These are phyloP conservation scores for Augochlora pura DNA, from an alignment of 1,140 invertebrate species.

Conservation along the genomic window DNA sequence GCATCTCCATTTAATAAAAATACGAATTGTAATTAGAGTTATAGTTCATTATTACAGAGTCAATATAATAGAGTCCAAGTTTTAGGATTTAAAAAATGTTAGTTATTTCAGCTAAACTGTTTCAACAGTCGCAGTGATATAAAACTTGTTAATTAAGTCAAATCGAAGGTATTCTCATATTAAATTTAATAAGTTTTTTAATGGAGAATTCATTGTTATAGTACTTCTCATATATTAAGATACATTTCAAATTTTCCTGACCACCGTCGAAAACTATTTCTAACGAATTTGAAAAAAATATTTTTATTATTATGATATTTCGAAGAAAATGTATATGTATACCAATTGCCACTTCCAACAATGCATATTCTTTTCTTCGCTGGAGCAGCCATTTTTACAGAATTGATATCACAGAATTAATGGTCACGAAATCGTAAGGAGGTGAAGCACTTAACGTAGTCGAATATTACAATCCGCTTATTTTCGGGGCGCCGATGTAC, in stretches of 20 bases:
- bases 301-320: background rate
- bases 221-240: background rate
- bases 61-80: no score
- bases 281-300: background rate
- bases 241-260: background rate
- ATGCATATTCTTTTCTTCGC: conserved; percentile 82
- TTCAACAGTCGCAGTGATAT: no score
- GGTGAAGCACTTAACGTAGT: background rate
- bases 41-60: no score
- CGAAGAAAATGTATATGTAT: conserved; percentile 58
- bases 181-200: no score
- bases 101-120: no score
- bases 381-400: conserved; percentile 49
- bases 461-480: conserved; percentile 25
- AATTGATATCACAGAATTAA: background rate
- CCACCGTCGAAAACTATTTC: background rate
- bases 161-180: no score
- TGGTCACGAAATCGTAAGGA: background rate
- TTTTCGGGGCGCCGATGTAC: conserved; percentile 34
- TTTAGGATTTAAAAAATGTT: no score
- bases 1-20: no score
- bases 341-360: conserved; percentile 88
- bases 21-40: no score
- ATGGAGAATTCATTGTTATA: background rate
- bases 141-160: no score